Conservation (phyloP, 23 tunicate genomes). For the Styela plicata region DNA sequence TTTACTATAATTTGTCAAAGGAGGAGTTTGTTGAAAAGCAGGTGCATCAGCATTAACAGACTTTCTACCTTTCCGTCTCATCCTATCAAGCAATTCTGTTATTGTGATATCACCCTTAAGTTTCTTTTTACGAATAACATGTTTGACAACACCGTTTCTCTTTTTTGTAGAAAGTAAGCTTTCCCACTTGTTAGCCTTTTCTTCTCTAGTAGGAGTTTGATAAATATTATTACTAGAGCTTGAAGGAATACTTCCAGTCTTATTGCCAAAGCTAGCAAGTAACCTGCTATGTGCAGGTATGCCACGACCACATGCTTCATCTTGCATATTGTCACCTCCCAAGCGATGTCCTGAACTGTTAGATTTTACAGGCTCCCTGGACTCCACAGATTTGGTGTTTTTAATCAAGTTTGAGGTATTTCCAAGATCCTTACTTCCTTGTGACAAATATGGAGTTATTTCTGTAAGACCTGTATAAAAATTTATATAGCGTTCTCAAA, state of each 20-base stretch:
- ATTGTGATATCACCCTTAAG: background rate
- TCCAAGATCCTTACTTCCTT: background rate
- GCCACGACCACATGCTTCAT: slow-evolving; percentile 25
- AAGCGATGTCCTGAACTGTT: slow-evolving; percentile 10
- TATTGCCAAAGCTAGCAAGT: background rate
- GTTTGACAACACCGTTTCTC: background rate
- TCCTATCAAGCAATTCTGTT: background rate
- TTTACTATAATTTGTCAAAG: slow-evolving; percentile 1
- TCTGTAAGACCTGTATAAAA: background rate
- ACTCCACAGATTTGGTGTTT: background rate
- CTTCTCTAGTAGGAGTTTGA: background rate
- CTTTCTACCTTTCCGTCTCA: slow-evolving; percentile 26
- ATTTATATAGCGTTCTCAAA: too few species aligned
- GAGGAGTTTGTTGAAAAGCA: slow-evolving; percentile 24
- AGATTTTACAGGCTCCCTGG: background rate
- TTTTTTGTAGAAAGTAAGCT: slow-evolving; percentile 17
- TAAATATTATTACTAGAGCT: background rate
- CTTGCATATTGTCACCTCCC: slow-evolving; percentile 20
- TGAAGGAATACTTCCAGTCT: background rate
- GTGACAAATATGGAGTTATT: background rate
- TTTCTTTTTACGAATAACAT: background rate
- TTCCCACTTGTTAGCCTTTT: background rate
- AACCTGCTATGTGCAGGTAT: slow-evolving; percentile 42
- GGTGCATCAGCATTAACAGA: slow-evolving; percentile 71
- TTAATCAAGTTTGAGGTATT: background rate